Evolutionary conservation across 2,888 invertebrate species (phyloP), one percentile per base, ranked within the genome.

Genomic region (Ennomos fuscantarius): DNA sequence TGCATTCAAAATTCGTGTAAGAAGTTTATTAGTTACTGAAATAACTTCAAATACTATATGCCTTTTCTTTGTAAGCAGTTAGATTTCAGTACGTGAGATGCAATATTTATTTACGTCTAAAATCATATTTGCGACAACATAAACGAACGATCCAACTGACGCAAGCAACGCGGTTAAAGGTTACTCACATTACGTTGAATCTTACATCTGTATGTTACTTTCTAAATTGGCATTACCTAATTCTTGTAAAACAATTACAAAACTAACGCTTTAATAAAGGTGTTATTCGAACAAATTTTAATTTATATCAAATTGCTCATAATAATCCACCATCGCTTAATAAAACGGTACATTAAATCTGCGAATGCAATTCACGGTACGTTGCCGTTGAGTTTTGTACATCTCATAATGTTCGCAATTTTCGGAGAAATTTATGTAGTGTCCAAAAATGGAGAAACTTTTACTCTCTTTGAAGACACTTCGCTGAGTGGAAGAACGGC

Each of bases 301-400:
- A 63, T 52, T 50, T 54, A 39, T 46, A 53, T 64, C 34, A 56
- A 62, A 69, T 58, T 58, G 54, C 61, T 55, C 60, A 51, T 70
- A 66, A 74, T 65, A 63, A 67, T 65, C 60, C 61, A 55, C 62
- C 43, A 52, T 48, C 36, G 57, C 42, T 46, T 57, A 55, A 55
- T 70, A 66, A 68, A 70, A 72, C 49, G 65, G 61, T 55, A 66
- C 70, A 68, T 73, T 67, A 69, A 72, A 57, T 64, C 32, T 55
- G 54, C 43, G 62, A 70, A 63, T 66, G 64, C 65, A 66, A 62
- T 70, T 70, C 69, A 68, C 60, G 71, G 59, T 64, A 69, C 67
- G 69, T 68, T 68, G 56, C 59, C 52, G 61, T 65, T 68, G 49
- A 69, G 58, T 66, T 63, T 62, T 43, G 47, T 59, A 39, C 47